Percentiles rank a stretch among this genome's conserved stretches.
These are phyloP conservation scores for Drosophila anceps DNA, from an alignment of 2,888 invertebrate species.

Conservation along the genomic window DNA sequence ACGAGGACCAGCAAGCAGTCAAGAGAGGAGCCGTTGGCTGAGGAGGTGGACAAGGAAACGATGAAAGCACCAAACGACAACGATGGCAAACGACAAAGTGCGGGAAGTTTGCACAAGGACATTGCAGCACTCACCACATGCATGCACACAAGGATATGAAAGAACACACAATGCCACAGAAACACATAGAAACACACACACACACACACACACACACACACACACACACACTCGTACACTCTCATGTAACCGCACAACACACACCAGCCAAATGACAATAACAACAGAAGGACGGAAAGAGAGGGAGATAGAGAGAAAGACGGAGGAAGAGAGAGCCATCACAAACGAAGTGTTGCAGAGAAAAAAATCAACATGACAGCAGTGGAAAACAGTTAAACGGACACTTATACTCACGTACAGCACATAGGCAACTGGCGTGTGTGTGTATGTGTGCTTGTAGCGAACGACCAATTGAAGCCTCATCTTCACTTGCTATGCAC, in stretches of 20 bases:
- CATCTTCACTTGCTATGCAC: slow-evolving; percentile 57
- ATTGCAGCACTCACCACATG: slow-evolving; percentile 79
- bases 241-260: slow-evolving; percentile 55
- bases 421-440: not conserved
- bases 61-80: slow-evolving; percentile 49
- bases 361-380: slow-evolving; percentile 71
- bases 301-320: slow-evolving; percentile 16
- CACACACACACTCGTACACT: too few relatives aligned
- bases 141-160: slow-evolving; percentile 80
- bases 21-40: slow-evolving; percentile 26
- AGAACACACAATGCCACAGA: slow-evolving; percentile 41
- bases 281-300: slow-evolving; percentile 32
- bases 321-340: slow-evolving; percentile 19
- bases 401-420: slow-evolving; percentile 27
- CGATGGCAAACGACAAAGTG: slow-evolving; percentile 68
- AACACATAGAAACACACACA: slow-evolving; percentile 24
- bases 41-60: slow-evolving; percentile 40
- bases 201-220: slow-evolving; percentile 35
- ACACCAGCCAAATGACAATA: slow-evolving; percentile 43
- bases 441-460: slow-evolving; percentile 25
- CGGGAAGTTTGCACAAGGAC: slow-evolving; percentile 81
- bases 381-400: slow-evolving; percentile 69
- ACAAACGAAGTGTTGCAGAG: slow-evolving; percentile 47
- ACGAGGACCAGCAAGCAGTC: slow-evolving; percentile 34
- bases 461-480: slow-evolving; percentile 73